These are phyloP conservation scores for Terrapene triunguis DNA, from an alignment of 2,113 vertebrate species.

Conservation along the genomic window DNA sequence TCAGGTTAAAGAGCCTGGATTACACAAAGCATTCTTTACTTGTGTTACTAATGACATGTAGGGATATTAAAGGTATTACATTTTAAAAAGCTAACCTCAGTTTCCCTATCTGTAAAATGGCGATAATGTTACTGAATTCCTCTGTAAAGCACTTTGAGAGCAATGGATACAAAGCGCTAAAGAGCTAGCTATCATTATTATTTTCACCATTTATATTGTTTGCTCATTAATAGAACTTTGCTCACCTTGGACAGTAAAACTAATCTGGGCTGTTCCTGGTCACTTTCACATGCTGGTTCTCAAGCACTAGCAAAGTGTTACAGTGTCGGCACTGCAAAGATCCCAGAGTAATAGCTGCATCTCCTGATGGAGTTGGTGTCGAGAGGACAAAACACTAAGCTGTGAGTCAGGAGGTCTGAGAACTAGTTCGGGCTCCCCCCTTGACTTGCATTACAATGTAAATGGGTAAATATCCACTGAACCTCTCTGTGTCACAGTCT, in stretches of 20 bases:
- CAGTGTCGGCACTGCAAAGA: neutral
- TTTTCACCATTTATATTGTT: neutral
- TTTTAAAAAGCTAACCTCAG: neutral
- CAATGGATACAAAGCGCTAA: no score
- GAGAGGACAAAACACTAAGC: neutral
- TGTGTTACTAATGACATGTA: neutral
- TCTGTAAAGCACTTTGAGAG: no score
- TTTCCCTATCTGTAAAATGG: neutral
- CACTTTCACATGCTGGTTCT: neutral
- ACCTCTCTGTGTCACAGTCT: neutral
- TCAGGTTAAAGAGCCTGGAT: neutral
- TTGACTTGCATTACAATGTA: neutral
- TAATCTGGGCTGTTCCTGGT: neutral
- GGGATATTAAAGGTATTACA: neutral
- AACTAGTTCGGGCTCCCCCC: neutral
- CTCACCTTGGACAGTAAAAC: neutral
- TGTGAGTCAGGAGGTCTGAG: neutral
- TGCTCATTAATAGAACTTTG: neutral
- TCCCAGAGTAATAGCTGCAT: neutral
- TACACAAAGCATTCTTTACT: neutral
- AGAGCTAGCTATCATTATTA: neutral
- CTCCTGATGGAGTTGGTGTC: neutral
- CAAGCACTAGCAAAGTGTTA: neutral
- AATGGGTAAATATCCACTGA: neutral
- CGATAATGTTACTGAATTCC: no score